These are phyloP conservation scores for Hipparchia semele DNA, from an alignment of 2,888 invertebrate genomes.

Conservation along the genomic window DNA sequence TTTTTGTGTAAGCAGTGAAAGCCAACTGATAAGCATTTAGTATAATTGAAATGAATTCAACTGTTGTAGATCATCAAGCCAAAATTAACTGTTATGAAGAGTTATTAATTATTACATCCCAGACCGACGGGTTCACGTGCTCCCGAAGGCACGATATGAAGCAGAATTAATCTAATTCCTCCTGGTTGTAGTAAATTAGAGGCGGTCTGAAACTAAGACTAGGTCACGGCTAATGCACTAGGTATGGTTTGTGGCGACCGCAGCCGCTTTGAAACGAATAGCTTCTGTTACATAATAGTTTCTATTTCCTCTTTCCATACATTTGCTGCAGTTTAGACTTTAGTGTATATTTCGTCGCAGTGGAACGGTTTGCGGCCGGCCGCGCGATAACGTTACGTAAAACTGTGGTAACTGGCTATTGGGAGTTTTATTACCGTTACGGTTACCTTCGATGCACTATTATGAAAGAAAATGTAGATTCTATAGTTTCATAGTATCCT, in stretches of 20 bases:
- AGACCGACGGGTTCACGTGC: not conserved
- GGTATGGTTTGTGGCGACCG: conserved; percentile 1
- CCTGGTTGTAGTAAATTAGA: not conserved
- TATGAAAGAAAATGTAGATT: too few species aligned
- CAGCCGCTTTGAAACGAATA: conserved; percentile 10
- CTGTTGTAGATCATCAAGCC: not conserved
- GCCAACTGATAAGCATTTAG: too few species aligned
- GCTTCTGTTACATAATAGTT: conserved; percentile 14
- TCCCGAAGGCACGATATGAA: not conserved
- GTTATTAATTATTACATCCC: not conserved
- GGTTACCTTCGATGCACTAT: too few species aligned
- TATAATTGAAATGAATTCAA: too few species aligned
- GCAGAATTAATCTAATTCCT: not conserved
- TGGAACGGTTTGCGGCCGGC: not conserved
- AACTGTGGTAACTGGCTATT: too few species aligned
- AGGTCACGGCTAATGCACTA: conserved; percentile 9
- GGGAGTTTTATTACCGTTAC: too few species aligned
- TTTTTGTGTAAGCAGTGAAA: too few species aligned
- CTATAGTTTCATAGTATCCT: too few species aligned
- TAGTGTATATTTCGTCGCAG: conserved; percentile 4
- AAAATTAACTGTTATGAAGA: not conserved
- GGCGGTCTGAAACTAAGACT: not conserved
- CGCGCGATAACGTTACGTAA: not conserved
- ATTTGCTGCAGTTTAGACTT: conserved; percentile 11
- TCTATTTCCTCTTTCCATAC: conserved; percentile 14